Conservation (phyloP, 2,797 vertebrate species). For the Helostoma temminkii region DNA sequence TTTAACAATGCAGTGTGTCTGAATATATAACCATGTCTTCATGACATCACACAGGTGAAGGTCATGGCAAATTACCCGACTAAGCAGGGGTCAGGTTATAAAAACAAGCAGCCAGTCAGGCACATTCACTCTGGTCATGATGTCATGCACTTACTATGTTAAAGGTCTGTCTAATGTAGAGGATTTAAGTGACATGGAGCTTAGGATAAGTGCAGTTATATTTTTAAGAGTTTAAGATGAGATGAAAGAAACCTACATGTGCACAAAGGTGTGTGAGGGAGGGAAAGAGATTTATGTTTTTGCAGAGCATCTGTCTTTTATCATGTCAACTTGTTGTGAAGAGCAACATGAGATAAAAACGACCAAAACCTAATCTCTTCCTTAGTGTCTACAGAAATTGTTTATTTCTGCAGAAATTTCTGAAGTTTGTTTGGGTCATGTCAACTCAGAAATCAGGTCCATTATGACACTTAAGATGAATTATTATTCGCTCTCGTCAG, state of each 20-base stretch:
- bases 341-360: constrained; percentile 9
- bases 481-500: constrained; percentile 32
- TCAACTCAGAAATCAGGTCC: too few species aligned
- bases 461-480: constrained; percentile 41
- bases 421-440: too few species aligned
- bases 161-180: background rate
- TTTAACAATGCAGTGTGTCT: background rate
- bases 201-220: constrained; percentile 22
- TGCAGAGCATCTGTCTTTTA: constrained; percentile 11
- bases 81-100: constrained; percentile 38
- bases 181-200: constrained; percentile 15
- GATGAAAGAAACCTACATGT: background rate
- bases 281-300: constrained; percentile 12
- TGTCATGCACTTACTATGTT: constrained; percentile 51
- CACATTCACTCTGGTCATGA: constrained; percentile 31
- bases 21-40: background rate
- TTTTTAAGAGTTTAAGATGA: constrained; percentile 11
- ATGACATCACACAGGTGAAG: constrained; percentile 4
- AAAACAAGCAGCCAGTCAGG: constrained; percentile 54
- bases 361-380: constrained; percentile 11
- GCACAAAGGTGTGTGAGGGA: background rate
- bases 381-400: background rate
- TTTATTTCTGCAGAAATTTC: constrained; percentile 16
- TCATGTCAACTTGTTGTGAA: constrained; percentile 4
- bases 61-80: constrained; percentile 39